These are phyloP conservation scores for Tinea pellionella DNA, from an alignment of 2,888 invertebrate genomes.

Conservation along the genomic window DNA sequence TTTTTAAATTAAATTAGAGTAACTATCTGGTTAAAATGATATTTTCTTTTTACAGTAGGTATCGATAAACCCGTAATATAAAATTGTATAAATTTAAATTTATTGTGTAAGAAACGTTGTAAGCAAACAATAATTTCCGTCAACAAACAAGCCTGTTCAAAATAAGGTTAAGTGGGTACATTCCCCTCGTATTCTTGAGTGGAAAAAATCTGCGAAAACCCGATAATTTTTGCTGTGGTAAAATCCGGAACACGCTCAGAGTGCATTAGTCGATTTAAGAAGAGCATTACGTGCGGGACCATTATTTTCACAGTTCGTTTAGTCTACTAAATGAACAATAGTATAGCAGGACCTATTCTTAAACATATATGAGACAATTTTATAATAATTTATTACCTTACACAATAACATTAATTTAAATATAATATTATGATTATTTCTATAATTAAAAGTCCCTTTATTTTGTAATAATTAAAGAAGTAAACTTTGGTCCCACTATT, in stretches of 20 bases:
- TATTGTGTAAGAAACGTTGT: too few relatives aligned
- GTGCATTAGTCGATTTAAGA: conserved; percentile 47
- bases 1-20: too few relatives aligned
- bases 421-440: too few relatives aligned
- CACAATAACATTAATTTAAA: too few relatives aligned
- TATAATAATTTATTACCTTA: too few relatives aligned
- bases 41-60: too few relatives aligned
- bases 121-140: background rate
- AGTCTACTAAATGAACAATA: conserved; percentile 26
- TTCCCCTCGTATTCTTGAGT: conserved; percentile 4
- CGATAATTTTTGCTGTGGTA: conserved; percentile 9
- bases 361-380: too few relatives aligned
- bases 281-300: conserved; percentile 34
- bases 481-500: background rate
- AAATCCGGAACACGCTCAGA: conserved; percentile 12
- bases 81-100: too few relatives aligned
- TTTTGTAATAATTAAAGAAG: too few relatives aligned
- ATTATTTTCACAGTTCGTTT: conserved; percentile 62
- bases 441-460: too few relatives aligned
- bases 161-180: conserved; percentile 5
- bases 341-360: background rate
- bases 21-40: too few relatives aligned
- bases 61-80: too few relatives aligned
- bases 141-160: background rate
- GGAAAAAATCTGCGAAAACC: conserved; percentile 1